Conservation (phyloP, 1,140 invertebrate genomes). For the Atta colombica region DNA sequence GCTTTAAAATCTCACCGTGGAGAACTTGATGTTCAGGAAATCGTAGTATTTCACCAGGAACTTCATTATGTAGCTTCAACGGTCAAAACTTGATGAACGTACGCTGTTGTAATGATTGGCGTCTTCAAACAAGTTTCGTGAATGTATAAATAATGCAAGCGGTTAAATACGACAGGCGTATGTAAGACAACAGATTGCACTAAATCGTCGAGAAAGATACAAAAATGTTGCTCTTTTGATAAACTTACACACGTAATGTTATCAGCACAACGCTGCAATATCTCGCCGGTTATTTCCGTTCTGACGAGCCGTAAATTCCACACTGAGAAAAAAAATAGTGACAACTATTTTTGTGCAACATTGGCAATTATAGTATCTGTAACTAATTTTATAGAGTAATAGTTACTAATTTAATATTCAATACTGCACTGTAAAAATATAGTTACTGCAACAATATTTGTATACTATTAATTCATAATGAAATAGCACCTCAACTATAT, state of each 20-base stretch:
- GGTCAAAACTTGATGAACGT: not conserved
- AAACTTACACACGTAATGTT: constrained; percentile 20
- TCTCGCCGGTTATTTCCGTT: constrained; percentile 19
- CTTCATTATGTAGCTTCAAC: constrained; percentile 78
- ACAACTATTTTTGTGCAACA: no score
- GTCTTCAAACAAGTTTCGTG: constrained; percentile 14
- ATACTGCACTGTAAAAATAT: no score
- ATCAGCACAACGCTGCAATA: constrained; percentile 21
- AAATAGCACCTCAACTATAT: no score
- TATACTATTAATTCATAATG: no score
- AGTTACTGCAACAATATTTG: no score
- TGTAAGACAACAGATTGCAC: not conserved
- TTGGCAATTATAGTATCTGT: no score
- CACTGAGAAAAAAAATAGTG: no score
- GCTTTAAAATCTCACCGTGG: constrained; percentile 78
- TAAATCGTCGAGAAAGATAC: not conserved
- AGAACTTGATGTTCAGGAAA: constrained; percentile 82
- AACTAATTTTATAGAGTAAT: no score
- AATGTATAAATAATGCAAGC: not conserved
- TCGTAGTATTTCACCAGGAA: constrained; percentile 84
- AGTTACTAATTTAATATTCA: no score
- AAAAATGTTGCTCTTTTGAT: constrained; percentile 25
- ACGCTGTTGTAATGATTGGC: constrained; percentile 13
- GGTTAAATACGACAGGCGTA: not conserved
- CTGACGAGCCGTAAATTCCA: constrained; percentile 55